A percentile compares a stretch with the other conserved stretches of the same genome.
Evolutionary conservation across 2,113 vertebrate species (phyloP).

Genomic region (Rhynchomys soricoides): DNA sequence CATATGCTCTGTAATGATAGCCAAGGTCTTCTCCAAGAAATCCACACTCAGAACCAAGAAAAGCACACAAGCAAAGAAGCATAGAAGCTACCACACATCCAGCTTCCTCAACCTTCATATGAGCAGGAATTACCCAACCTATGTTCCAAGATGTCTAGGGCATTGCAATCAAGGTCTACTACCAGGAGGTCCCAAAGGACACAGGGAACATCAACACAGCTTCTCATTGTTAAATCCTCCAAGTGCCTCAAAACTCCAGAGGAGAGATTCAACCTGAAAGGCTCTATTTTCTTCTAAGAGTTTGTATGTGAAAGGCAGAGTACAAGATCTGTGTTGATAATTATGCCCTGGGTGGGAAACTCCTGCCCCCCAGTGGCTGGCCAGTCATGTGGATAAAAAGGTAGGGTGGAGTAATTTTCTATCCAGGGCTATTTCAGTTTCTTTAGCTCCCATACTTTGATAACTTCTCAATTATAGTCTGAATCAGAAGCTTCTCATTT

Average conservation of each 20-base stretch:
- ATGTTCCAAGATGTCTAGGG: not conserved
- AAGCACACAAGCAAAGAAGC: not conserved
- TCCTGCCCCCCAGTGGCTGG: not conserved
- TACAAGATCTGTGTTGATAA: not conserved
- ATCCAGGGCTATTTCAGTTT: slow-evolving; percentile 33
- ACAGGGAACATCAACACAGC: not conserved
- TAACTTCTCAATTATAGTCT: slow-evolving; percentile 59
- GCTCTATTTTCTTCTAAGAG: slow-evolving; percentile 49
- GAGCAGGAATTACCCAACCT: not conserved
- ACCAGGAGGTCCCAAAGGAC: not conserved
- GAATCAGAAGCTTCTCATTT: slow-evolving; percentile 53
- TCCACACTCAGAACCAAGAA: not conserved
- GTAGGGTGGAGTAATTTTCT: not conserved
- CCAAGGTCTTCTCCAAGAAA: not conserved
- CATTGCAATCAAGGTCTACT: not conserved
- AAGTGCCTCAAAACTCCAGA: not conserved
- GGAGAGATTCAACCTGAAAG: not conserved
- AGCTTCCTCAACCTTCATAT: not conserved
- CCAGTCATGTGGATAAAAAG: not conserved
- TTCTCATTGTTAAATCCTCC: not conserved
- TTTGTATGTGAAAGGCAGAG: not conserved
- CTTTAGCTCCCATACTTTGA: not conserved
- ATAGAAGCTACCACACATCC: no score
- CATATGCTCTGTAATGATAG: not conserved
- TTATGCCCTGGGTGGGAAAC: not conserved